Evolutionary conservation across 1,140 invertebrate genomes (phyloP), one percentile per base, ranked within the genome.

Genomic region (Aleiodes sp.): DNA sequence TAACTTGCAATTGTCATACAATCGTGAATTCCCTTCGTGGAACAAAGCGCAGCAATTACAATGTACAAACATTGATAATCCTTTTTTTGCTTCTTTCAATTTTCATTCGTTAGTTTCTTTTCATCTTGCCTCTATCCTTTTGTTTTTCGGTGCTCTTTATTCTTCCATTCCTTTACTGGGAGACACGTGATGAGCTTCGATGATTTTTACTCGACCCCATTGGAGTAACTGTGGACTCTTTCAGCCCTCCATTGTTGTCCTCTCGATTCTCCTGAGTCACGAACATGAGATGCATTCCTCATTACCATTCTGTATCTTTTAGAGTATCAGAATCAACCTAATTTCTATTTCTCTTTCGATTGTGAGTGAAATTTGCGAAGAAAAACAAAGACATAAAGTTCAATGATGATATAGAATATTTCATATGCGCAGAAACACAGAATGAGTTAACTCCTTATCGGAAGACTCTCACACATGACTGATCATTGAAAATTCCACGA

Each of bases 231-330:
- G 73, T 75, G 68, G 21, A 24, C 19, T 28, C 6, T 7, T 7
- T 33, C 74, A 78, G 72, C 63, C 76, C n/a, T n/a, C 80, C 67
- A 82, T 82, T 81, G 79, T 82, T 79, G 76, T 71, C 76, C 68
- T 59, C 19, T 7, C 0, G 56, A 59, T 29, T 65, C 19, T 67
- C 70, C 78, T 76, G 52, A 80, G 78, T 80, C 78, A 80, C 78
- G 77, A 80, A 76, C 24, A 28, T 75, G 31, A 19, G 16, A 46
- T 46, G 41, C 16, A 46, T 46, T 46, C 41, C 77, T 78, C 75
- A 79, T 79, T 79, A 79, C 78, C 75, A 79, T 77, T 72, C 66
- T 70, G 72, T 76, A 77, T 77, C 73, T 74, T 66, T 70, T 33
- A 61, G 60, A 68, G 37, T 43, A 70, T 63, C 73, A 16, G 21